Evolutionary conservation across 2,888 invertebrate genomes (phyloP).

Genomic region (Lycaena phlaeas): DNA sequence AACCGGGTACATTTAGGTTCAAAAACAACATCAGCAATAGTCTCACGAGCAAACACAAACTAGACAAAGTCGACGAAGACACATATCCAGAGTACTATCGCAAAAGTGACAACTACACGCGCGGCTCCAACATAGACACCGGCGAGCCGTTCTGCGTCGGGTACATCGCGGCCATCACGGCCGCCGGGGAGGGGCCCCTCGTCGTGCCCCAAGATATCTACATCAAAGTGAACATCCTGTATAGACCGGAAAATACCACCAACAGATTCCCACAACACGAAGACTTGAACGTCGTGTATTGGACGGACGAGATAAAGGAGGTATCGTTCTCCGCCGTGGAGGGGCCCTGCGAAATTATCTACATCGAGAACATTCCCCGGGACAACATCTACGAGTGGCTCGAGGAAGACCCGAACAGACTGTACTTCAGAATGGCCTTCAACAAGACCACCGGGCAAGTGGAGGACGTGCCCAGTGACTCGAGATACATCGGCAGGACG

Average conservation of each 20-base stretch:
- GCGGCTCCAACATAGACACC: constrained; percentile 81
- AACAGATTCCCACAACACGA: constrained; percentile 73
- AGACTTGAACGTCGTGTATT: constrained; percentile 83
- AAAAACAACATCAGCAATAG: constrained; percentile 39
- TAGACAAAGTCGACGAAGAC: constrained; percentile 77
- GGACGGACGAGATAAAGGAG: constrained; percentile 80
- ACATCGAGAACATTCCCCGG: constrained; percentile 73
- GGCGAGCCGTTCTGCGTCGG: constrained; percentile 85
- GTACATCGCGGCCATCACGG: constrained; percentile 76
- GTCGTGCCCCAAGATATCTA: constrained; percentile 74
- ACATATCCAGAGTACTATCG: constrained; percentile 86
- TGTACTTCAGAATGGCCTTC: constrained; percentile 83
- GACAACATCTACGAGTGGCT: constrained; percentile 73
- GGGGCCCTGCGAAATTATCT: constrained; percentile 80
- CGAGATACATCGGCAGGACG: constrained; percentile 69
- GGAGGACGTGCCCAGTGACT: constrained; percentile 75
- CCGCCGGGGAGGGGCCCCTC: constrained; percentile 62
- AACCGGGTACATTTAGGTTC: constrained; percentile 76
- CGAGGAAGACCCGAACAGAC: constrained; percentile 75
- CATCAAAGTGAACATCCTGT: constrained; percentile 79
- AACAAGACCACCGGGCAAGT: constrained; percentile 68
- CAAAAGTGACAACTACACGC: constrained; percentile 78
- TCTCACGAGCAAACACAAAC: constrained; percentile 35
- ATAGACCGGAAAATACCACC: constrained; percentile 83
- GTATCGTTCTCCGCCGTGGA: constrained; percentile 74